Conservation (phyloP, 2,888 invertebrate species). For the Plebejus anna region DNA sequence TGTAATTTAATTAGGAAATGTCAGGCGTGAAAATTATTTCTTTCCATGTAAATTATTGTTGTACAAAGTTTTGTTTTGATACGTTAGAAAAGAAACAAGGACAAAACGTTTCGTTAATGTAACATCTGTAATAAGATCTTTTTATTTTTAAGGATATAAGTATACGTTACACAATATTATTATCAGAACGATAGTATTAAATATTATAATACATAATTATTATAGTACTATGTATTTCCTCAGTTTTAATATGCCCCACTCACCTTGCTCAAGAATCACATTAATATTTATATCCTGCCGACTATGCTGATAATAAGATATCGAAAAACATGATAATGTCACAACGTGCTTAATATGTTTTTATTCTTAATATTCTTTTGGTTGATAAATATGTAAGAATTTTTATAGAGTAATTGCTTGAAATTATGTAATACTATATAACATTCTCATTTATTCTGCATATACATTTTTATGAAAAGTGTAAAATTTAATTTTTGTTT, state of each 20-base stretch:
- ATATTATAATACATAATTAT: too few relatives aligned
- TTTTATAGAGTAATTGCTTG: background rate
- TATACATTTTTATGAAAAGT: background rate
- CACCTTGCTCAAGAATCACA: conserved; percentile 21
- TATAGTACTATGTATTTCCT: background rate
- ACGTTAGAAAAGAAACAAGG: too few relatives aligned
- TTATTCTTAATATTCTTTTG: background rate
- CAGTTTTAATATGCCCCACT: background rate
- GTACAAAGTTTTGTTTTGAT: too few relatives aligned
- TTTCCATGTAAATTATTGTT: too few relatives aligned
- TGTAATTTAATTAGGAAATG: too few relatives aligned
- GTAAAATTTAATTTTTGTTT: background rate
- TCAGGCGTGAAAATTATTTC: too few relatives aligned
- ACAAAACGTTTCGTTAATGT: too few relatives aligned
- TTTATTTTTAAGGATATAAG: too few relatives aligned
- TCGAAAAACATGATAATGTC: conserved; percentile 24
- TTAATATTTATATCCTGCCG: conserved; percentile 24
- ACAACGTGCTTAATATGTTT: background rate
- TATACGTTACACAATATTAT: too few relatives aligned
- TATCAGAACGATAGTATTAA: too few relatives aligned
- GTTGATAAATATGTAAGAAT: background rate
- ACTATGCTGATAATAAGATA: conserved; percentile 24
- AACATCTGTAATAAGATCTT: too few relatives aligned
- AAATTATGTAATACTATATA: background rate
- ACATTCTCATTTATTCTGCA: too few relatives aligned